These are phyloP conservation scores for Mus musculus DNA, from an alignment of 2,113 vertebrate genomes.

Conservation along the genomic window GRCm39 chr13:54521001-54521500, in stretches of 20 bases:
- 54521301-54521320: not conserved
- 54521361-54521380: not conserved
- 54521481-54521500: not conserved
- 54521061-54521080: not conserved
- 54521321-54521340: slow-evolving; percentile 17
- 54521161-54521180: not conserved
- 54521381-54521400: slow-evolving; percentile 11
- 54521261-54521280: not conserved
- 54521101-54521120: not conserved
- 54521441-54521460: not conserved
- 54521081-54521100: not conserved
- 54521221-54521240: not conserved
- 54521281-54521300: not conserved
- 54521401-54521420: not conserved
- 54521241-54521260: not conserved
- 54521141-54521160: not conserved
- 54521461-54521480: not conserved
- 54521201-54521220: not conserved
- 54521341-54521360: slow-evolving; percentile 43
- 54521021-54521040: not conserved
- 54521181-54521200: not conserved
- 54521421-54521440: not conserved
- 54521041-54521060: not conserved
- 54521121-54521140: not conserved
- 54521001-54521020: not conserved